A percentile compares a stretch with the other conserved stretches of the same genome.
Evolutionary conservation across 2,888 invertebrate species (phyloP).

Genomic region (Prenolepis imparis): DNA sequence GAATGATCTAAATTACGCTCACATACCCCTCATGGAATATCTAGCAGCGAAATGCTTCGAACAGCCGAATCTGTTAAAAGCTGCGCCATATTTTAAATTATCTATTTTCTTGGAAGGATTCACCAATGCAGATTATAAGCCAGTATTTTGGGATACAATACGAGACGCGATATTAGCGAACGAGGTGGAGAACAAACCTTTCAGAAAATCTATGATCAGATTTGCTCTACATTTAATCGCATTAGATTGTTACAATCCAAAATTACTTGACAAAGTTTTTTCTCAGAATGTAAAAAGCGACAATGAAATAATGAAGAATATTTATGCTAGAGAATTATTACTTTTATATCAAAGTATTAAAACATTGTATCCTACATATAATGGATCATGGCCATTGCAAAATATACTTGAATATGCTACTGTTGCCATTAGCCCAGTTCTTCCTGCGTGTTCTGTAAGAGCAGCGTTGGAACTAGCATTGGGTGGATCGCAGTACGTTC

Average conservation of each 20-base stretch:
- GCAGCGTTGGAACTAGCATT: conserved; percentile 87
- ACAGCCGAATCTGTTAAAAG: conserved; percentile 84
- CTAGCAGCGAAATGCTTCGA: conserved; percentile 87
- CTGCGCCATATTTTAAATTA: conserved; percentile 82
- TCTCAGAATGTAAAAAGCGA: conserved; percentile 67
- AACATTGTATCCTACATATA: conserved; percentile 86
- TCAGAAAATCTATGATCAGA: conserved; percentile 83
- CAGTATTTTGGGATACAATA: conserved; percentile 88
- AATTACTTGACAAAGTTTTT: conserved; percentile 87
- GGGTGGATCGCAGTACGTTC: conserved; percentile 88
- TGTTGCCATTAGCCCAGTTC: conserved; percentile 79
- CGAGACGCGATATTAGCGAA: conserved; percentile 85
- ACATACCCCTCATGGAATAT: conserved; percentile 88
- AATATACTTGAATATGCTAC: conserved; percentile 81
- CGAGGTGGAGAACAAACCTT: conserved; percentile 69
- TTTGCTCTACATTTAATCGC: conserved; percentile 88
- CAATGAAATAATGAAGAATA: neutral
- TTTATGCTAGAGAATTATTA: conserved; percentile 79
- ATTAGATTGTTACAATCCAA: conserved; percentile 88
- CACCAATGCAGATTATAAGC: conserved; percentile 89
- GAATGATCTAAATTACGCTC: conserved; percentile 87
- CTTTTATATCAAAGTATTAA: conserved; percentile 88
- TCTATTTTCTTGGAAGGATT: conserved; percentile 88
- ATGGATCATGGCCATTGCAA: conserved; percentile 86
- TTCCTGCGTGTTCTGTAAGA: conserved; percentile 85